Conservation (phyloP, 2,797 vertebrate genomes). For the Propithecus deckenii region DNA sequence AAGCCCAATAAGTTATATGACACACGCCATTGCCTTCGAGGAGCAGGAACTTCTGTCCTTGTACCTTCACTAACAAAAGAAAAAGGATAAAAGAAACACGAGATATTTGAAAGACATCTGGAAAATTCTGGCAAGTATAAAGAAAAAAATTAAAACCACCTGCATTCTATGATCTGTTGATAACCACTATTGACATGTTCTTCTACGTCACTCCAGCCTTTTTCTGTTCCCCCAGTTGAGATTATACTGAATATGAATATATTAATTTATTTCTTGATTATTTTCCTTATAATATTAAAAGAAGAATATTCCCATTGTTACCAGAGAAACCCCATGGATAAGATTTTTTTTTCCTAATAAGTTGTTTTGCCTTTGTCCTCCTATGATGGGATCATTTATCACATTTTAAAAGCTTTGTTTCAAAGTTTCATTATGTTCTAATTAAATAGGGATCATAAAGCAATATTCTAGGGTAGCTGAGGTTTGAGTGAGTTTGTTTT, state of each 20-base stretch:
- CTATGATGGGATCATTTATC: constrained; percentile 9
- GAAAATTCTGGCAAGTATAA: not conserved
- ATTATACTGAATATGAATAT: not conserved
- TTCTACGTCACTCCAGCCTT: not conserved
- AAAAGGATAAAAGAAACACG: not conserved
- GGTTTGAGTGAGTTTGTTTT: not conserved
- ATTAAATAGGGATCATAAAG: not conserved
- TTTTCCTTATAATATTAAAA: not conserved
- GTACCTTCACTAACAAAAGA: not conserved
- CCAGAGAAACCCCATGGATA: not conserved
- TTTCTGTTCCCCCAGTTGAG: not conserved
- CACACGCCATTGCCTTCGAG: not conserved
- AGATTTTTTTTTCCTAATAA: constrained; percentile 5
- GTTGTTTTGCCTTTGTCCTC: not conserved
- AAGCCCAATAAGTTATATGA: not conserved
- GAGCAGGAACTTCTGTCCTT: not conserved
- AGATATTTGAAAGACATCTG: not conserved
- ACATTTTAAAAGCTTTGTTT: constrained; percentile 25
- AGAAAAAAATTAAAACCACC: not conserved
- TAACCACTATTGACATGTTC: not conserved
- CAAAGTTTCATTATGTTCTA: not conserved
- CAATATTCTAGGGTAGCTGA: not conserved
- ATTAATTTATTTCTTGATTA: not conserved
- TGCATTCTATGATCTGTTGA: not conserved
- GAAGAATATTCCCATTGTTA: not conserved